These are phyloP conservation scores for Crotalus helleri DNA, from an alignment of 2,113 vertebrate genomes.

Conservation along the genomic window DNA sequence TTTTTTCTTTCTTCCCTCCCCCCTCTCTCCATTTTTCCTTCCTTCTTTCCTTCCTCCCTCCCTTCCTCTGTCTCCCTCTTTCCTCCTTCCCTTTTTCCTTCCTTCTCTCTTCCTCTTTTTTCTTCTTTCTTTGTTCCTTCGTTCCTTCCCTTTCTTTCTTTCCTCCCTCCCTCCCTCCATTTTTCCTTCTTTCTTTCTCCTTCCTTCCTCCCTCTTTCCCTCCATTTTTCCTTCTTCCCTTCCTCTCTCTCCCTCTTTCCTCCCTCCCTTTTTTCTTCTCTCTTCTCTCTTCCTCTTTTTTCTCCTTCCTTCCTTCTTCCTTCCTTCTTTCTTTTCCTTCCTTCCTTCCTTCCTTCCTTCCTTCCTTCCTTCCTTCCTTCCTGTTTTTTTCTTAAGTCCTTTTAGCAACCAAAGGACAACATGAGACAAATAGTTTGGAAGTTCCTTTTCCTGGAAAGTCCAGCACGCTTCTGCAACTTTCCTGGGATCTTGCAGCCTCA, in stretches of 20 bases:
- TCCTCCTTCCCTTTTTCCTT: rapidly evolving
- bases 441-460: neutral
- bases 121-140: rapidly evolving
- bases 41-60: rapidly evolving
- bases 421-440: neutral
- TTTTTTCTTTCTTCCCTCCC: rapidly evolving
- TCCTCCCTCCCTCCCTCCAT: too few species aligned
- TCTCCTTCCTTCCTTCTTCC: rapidly evolving
- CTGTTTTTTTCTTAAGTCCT: neutral
- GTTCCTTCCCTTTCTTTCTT: rapidly evolving
- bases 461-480: neutral
- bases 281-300: rapidly evolving
- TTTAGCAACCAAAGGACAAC: neutral
- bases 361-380: too few species aligned
- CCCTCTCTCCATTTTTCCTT: rapidly evolving
- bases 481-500: neutral
- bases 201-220: too few species aligned
- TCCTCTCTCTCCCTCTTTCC: too few species aligned
- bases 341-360: neutral
- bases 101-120: rapidly evolving
- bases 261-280: too few species aligned
- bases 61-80: too few species aligned
- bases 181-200: rapidly evolving
- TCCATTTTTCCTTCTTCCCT: rapidly evolving
- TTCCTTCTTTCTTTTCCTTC: rapidly evolving